Base-by-base conservation (phyloP, 2,113 vertebrate species). In the Indicator maculatus region DNA sequence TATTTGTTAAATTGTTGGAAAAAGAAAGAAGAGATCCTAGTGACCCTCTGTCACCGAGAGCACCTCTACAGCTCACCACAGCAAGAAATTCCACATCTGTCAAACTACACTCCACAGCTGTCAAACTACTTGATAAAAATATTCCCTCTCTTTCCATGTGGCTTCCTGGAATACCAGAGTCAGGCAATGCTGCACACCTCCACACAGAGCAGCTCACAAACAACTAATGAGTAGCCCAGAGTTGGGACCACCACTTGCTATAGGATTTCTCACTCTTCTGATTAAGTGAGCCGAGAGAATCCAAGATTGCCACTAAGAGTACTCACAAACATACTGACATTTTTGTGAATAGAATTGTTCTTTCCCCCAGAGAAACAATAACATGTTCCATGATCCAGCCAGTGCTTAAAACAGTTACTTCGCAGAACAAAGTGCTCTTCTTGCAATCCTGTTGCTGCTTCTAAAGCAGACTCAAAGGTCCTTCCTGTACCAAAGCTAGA, bases 281-380 rank as follows among this genome's bases (percentile, higher is more conserved):
- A 64, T 58, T 80, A n/a, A 84, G 55, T 0, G 0, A 91, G 26
- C 28, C 26, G 13, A 93, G 31, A 94, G 53, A 47, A 72, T 81
- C 36, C 2, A n/a, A 95, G 69, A 71, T 17, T 21, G 78, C 65
- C 83, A 39, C 59, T 63, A 80, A 67, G 11, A 63, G 63, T 28
- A 66, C 79, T 36, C 87, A 80, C 39, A 76, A 73, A 45, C 27
- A 52, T 1, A 24, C 18, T 88, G 83, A 88, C 12, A 47, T 75
- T 86, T 67, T 81, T 84, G 84, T 75, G 53, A 81, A 53, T 31
- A 86, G 41, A 67, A 52, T 74, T 78, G 60, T 5, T 75, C 69
- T 89, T 94, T 81, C 31, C 60, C 78, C 69, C 65, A 78, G 80
- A 86, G 47, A 88, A 44, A 66, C 38, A 91, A 87, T 75, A 45